Evolutionary conservation across 2,797 vertebrate genomes (phyloP), one percentile per base, ranked within the genome.

Genomic region (Enteromius argenteus): DNA sequence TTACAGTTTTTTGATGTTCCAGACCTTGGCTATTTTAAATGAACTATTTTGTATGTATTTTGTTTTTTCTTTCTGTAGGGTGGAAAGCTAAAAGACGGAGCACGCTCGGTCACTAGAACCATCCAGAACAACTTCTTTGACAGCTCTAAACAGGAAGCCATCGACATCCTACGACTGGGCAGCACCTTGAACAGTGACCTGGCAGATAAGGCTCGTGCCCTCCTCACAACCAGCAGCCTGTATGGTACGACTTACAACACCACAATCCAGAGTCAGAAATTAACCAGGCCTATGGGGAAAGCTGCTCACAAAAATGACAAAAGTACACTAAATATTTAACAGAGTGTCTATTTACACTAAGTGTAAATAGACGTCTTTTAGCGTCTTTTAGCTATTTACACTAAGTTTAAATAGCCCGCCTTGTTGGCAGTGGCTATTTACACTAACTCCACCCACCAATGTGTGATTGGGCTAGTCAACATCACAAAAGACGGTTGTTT

Each of bases 101-200:
- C 98, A 69, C 97, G 98, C 78, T 99, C 98, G 37, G 98, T 99
- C 89, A 99, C 98, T 27, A 96, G 98, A 92, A 99, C 98, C 80
- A 99, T 99, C 93, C 98, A 99, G 92, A 99, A 98, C 95, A 99
- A 99, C 94, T 99, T 99, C 95, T 99, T 99, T 87, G 98, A 99
- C 95, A 99, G 95, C 88, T 99, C 98, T 46, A 99, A 99, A 93
- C 98, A 99, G 93, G 98, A 99, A 90, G 98, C 98, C 72, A 99
- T 99, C 88, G 98, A 99, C 91, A 95, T 99, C 90, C 93, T 99
- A 90, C 95, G 99, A 27, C 95, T 99, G 93, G 98, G 98, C 89
- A 99, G 98, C 91, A 99, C 98, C 27, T 95, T 99, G 82, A 99
- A 99, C 95, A 99, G 97, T 90, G 97, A 99, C 89, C 94, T 99